phyloP scores from a whole-genome alignment of 2,888 invertebrate genomes.

The Eristalinus aeneus region DNA sequence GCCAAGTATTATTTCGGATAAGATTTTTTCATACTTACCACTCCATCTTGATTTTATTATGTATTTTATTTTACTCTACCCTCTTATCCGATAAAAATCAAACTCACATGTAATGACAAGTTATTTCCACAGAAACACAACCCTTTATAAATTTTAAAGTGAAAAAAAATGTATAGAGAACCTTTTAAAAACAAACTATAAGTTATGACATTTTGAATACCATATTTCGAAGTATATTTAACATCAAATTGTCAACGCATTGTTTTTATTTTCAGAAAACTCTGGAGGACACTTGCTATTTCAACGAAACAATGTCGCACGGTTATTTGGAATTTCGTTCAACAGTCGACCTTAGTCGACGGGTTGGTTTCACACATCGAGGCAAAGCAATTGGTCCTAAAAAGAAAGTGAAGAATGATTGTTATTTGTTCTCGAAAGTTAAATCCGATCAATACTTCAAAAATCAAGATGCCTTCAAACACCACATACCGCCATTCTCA shows the following conservation, averaged over 20 bases:
- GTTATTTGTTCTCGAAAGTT: constrained; percentile 79
- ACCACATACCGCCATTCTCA: constrained; percentile 53
- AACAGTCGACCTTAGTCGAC: constrained; percentile 79
- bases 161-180: no score
- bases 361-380: constrained; percentile 80
- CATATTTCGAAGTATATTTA: background rate
- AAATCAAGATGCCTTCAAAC: constrained; percentile 73
- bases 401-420: constrained; percentile 79
- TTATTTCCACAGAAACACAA: no score
- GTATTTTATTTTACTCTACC: no score
- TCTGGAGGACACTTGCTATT: constrained; percentile 80
- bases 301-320: constrained; percentile 80
- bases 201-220: no score
- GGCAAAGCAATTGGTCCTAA: constrained; percentile 80
- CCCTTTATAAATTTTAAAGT: no score
- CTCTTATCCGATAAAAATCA: no score
- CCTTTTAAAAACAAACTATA: no score
- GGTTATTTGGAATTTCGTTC: constrained; percentile 80
- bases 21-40: no score
- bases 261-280: constrained; percentile 76
- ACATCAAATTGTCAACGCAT: background rate
- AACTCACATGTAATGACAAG: no score
- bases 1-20: no score
- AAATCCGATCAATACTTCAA: constrained; percentile 79
- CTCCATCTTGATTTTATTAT: no score